Evolutionary conservation across 2,797 vertebrate genomes (phyloP).

Genomic region (Eidolon dupreanum): DNA sequence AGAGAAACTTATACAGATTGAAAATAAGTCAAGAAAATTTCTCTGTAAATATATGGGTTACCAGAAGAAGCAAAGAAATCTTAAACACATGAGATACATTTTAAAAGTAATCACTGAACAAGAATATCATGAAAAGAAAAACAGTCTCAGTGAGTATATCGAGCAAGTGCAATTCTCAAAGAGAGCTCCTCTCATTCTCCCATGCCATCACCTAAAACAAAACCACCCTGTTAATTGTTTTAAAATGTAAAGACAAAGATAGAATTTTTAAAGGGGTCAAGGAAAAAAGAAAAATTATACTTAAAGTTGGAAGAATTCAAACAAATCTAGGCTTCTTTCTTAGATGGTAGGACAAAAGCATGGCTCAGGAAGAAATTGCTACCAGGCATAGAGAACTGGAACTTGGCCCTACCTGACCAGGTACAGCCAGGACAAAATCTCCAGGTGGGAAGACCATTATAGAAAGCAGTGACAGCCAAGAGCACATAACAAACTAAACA

Average conservation of each 20-base stretch:
- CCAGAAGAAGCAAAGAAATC: not conserved
- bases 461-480: not conserved
- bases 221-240: not conserved
- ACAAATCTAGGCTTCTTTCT: not conserved
- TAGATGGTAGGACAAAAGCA: not conserved
- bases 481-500: not conserved
- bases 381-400: not conserved
- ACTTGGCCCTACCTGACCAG: not conserved
- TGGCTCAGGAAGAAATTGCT: not conserved
- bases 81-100: not conserved
- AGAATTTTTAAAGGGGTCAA: not conserved
- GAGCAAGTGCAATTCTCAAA: not conserved
- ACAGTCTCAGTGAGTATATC: not conserved
- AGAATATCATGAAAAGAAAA: not conserved
- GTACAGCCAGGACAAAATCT: not conserved
- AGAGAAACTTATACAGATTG: not conserved
- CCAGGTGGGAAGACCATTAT: not conserved
- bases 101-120: not conserved
- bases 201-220: not conserved
- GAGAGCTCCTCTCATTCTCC: not conserved
- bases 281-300: not conserved
- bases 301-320: not conserved
- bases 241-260: not conserved
- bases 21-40: slow-evolving; percentile 4
- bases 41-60: not conserved